Conservation (phyloP, 92 coral and sea anemone species). For the Plumapathes pennacea region DNA sequence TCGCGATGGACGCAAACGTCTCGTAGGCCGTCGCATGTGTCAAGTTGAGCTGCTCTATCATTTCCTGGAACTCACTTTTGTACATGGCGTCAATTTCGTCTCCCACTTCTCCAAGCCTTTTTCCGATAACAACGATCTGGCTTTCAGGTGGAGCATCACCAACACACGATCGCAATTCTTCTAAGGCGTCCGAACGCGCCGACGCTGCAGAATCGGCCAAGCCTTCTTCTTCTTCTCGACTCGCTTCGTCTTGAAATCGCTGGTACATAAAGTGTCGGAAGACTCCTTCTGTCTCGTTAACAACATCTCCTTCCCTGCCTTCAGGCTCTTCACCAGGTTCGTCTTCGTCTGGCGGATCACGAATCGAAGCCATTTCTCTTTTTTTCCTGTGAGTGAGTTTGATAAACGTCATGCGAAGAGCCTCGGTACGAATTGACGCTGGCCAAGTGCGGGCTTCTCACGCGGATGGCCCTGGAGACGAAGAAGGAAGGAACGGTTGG, state of each 20-base stretch:
- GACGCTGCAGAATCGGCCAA: constrained; percentile 56
- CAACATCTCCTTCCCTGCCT: constrained; percentile 45
- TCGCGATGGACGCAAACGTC: constrained; percentile 91
- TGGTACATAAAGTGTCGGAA: constrained; percentile 89
- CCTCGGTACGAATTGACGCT: too few species aligned
- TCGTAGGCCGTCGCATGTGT: constrained; percentile 93
- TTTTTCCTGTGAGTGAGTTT: too few species aligned
- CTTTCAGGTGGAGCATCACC: constrained; percentile 64
- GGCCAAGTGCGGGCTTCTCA: too few species aligned
- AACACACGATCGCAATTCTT: constrained; percentile 90
- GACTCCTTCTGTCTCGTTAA: constrained; percentile 82
- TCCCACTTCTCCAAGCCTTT: constrained; percentile 93
- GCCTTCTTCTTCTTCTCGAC: constrained; percentile 64
- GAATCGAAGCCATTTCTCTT: constrained; percentile 61
- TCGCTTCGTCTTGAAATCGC: constrained; percentile 82
- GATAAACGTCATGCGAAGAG: too few species aligned
- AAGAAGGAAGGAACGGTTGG: too few species aligned
- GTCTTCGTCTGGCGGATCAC: constrained; percentile 21
- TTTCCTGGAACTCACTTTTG: constrained; percentile 92
- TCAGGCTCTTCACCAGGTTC: constrained; percentile 53
- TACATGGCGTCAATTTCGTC: constrained; percentile 93
- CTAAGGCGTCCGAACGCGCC: constrained; percentile 97
- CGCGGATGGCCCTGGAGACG: too few species aligned
- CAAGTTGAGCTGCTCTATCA: constrained; percentile 84
- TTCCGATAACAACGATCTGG: constrained; percentile 77